A percentile compares a stretch with the other conserved stretches of the same genome.
Evolutionary conservation across 92 coral and sea anemone genomes (phyloP).

Genomic region (Epizoanthus scotinus): DNA sequence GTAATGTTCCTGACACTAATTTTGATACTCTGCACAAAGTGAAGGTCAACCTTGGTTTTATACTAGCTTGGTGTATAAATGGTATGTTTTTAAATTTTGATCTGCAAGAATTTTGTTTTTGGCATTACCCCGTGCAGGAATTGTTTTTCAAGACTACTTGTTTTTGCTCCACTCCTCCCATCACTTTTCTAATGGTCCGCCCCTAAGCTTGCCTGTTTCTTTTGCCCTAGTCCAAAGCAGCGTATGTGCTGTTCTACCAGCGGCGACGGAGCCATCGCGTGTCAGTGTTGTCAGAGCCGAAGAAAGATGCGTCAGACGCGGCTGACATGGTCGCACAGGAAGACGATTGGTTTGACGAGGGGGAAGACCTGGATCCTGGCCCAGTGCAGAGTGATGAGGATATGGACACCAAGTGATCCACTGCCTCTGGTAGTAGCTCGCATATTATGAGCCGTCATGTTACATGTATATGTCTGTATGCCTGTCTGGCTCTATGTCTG

Average conservation of each 20-base stretch:
- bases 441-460: too few species aligned
- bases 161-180: not conserved
- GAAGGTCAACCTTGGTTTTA: too few species aligned
- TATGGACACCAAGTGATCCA: slow-evolving; percentile 59
- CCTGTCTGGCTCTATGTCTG: too few species aligned
- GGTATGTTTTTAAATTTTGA: too few species aligned
- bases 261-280: slow-evolving; percentile 57
- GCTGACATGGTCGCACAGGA: slow-evolving; percentile 31
- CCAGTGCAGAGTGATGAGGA: slow-evolving; percentile 43
- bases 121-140: too few species aligned
- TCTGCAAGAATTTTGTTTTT: too few species aligned
- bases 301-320: slow-evolving; percentile 17
- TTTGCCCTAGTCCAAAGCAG: slow-evolving; percentile 75
- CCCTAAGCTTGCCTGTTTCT: not conserved
- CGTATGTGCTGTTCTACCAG: slow-evolving; percentile 84
- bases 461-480: too few species aligned
- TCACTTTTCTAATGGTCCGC: not conserved
- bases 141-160: not conserved
- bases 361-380: slow-evolving; percentile 48
- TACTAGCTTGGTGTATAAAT: too few species aligned
- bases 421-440: too few species aligned
- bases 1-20: too few species aligned
- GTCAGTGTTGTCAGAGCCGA: slow-evolving; percentile 38
- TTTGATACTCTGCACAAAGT: too few species aligned
- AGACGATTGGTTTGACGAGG: slow-evolving; percentile 58